Conservation (phyloP, 2,113 vertebrate genomes). For the Laterallus jamaicensis region DNA sequence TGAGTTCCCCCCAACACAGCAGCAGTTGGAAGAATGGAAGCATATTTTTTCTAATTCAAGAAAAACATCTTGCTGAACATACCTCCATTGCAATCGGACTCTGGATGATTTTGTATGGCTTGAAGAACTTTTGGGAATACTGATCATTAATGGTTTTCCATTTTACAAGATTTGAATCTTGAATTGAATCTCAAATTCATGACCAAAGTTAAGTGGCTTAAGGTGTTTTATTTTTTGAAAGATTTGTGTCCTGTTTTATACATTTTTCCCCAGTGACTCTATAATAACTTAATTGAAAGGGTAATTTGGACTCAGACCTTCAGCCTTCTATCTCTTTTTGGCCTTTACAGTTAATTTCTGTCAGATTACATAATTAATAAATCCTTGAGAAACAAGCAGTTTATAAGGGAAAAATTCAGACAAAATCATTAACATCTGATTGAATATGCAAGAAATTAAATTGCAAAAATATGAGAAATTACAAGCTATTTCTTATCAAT, state of each 20-base stretch:
- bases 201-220: neutral
- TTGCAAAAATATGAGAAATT: neutral
- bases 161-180: neutral
- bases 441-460: neutral
- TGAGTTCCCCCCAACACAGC: neutral
- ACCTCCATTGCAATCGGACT: rapidly evolving
- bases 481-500: neutral
- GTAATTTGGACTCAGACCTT: neutral
- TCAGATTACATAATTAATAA: neutral
- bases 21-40: neutral
- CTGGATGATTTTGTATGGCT: neutral
- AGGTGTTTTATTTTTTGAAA: neutral
- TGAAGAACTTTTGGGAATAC: neutral
- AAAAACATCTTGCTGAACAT: neutral
- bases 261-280: neutral
- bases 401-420: neutral
- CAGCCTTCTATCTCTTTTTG: neutral
- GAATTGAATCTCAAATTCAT: neutral
- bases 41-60: neutral
- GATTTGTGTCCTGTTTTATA: neutral
- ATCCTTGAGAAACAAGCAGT: neutral
- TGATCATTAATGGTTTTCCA: neutral
- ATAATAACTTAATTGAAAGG: neutral
- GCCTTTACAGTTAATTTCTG: neutral
- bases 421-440: neutral